Percentiles rank a stretch among this genome's conserved stretches.
phyloP scores from a whole-genome alignment of 2,888 invertebrate genomes.

The Erannis defoliaria region DNA sequence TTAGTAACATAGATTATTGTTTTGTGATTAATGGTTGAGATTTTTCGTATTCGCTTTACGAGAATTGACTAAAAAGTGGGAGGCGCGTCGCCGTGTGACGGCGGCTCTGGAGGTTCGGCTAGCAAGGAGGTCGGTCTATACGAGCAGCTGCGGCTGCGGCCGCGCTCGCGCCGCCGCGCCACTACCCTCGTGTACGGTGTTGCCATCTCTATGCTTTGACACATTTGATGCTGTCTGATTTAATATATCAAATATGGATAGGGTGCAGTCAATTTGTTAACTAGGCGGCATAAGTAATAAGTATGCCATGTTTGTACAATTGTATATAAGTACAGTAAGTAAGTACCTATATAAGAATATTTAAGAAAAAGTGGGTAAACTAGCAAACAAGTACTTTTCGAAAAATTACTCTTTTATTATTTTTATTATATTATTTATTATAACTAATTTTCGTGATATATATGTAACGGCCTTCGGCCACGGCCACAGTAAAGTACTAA shows the following conservation, averaged over 20 bases:
- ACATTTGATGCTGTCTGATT: background rate
- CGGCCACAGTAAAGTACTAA: no score
- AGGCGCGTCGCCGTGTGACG: conserved; percentile 24
- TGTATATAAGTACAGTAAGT: no score
- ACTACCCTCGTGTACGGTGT: conserved; percentile 18
- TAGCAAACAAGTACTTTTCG: no score
- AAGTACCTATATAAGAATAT: no score
- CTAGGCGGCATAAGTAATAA: no score
- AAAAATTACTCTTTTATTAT: no score
- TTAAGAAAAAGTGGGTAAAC: no score
- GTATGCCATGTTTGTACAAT: no score
- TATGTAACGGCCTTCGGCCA: no score
- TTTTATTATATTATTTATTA: no score
- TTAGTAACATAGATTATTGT: conserved; percentile 64
- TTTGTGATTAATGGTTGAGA: conserved; percentile 60
- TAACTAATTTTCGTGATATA: no score
- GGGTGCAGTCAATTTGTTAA: no score
- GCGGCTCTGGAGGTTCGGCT: conserved; percentile 19
- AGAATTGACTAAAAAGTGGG: conserved; percentile 39
- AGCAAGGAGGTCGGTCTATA: conserved; percentile 23
- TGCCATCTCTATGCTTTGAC: conserved; percentile 22
- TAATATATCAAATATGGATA: background rate
- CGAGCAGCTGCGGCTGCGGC: conserved; percentile 11
- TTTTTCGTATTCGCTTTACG: conserved; percentile 48
- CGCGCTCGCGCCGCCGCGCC: conserved; percentile 12